A percentile compares a stretch with the other conserved stretches of the same genome.
These are phyloP conservation scores for Stenichneumon culpator DNA, from an alignment of 2,888 invertebrate species.

Conservation along the genomic window DNA sequence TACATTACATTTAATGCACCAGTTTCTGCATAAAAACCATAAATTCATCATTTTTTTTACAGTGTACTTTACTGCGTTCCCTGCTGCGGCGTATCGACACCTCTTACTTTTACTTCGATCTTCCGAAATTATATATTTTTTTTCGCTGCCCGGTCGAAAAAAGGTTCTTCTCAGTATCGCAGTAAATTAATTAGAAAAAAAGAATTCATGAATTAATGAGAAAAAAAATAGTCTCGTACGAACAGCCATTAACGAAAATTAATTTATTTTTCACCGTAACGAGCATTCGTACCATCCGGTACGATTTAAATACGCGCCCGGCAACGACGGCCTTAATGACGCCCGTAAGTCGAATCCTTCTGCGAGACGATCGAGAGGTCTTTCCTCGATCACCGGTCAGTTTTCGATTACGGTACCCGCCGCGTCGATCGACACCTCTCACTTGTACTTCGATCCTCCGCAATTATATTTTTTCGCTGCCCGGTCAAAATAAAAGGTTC, in stretches of 20 bases:
- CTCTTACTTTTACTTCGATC: conserved; percentile 16
- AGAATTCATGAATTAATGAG: not conserved
- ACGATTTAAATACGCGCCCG: conserved; percentile 77
- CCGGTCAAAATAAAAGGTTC: too few relatives aligned
- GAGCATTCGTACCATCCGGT: too few relatives aligned
- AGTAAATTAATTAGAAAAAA: conserved; percentile 65
- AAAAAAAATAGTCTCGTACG: not conserved
- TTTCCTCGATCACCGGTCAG: conserved; percentile 59
- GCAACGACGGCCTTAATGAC: conserved; percentile 82
- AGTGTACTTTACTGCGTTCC: too few relatives aligned
- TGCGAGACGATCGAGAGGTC: conserved; percentile 58
- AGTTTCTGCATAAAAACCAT: too few relatives aligned
- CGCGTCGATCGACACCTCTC: too few relatives aligned
- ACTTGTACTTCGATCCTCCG: too few relatives aligned
- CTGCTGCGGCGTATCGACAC: not conserved
- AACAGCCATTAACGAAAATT: too few relatives aligned
- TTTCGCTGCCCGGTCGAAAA: not conserved
- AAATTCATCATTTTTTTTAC: too few relatives aligned
- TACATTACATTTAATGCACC: too few relatives aligned
- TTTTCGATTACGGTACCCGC: too few relatives aligned
- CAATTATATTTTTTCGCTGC: too few relatives aligned
- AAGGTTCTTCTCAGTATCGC: conserved; percentile 33
- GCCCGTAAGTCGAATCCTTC: not conserved
- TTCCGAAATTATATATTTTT: conserved; percentile 38
- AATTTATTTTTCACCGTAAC: too few relatives aligned